Evolutionary conservation across 2,888 invertebrate genomes (phyloP).

Genomic region (Xestia xanthographa): DNA sequence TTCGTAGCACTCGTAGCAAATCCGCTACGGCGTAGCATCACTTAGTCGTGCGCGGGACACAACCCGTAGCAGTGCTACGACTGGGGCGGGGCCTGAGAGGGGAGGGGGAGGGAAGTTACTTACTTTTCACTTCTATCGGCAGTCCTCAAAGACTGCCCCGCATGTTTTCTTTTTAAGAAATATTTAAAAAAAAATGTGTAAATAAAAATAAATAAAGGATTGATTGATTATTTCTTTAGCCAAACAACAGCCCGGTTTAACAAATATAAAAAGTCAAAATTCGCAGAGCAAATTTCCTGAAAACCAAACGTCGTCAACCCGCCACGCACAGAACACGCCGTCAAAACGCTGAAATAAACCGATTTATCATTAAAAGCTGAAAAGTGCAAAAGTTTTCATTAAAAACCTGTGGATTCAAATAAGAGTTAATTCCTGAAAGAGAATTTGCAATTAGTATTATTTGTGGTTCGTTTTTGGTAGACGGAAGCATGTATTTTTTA

Average conservation of each 20-base stretch:
- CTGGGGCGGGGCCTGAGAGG: no score
- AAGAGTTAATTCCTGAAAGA: constrained; percentile 73
- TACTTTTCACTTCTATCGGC: no score
- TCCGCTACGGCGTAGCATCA: no score
- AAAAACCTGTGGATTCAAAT: constrained; percentile 81
- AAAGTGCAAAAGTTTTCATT: constrained; percentile 74
- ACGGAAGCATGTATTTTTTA: constrained; percentile 42
- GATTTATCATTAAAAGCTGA: constrained; percentile 78
- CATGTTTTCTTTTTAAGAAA: no score
- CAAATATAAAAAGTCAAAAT: constrained; percentile 8
- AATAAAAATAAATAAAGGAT: no score
- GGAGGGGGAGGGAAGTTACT: no score
- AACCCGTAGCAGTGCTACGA: no score
- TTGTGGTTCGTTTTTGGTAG: constrained; percentile 42
- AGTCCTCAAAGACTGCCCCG: no score
- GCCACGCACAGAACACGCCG: constrained; percentile 60
- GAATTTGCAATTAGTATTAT: constrained; percentile 50
- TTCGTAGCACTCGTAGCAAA: no score
- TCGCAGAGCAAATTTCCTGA: constrained; percentile 57
- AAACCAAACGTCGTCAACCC: constrained; percentile 61
- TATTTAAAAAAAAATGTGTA: no score
- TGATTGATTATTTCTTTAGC: background rate
- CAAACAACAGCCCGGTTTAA: constrained; percentile 1
- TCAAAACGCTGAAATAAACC: constrained; percentile 75
- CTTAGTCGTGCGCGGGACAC: no score